A percentile compares a stretch with the other conserved stretches of the same genome.
Evolutionary conservation across 1,140 invertebrate species (phyloP).

Genomic region (Habropoda laboriosa): DNA sequence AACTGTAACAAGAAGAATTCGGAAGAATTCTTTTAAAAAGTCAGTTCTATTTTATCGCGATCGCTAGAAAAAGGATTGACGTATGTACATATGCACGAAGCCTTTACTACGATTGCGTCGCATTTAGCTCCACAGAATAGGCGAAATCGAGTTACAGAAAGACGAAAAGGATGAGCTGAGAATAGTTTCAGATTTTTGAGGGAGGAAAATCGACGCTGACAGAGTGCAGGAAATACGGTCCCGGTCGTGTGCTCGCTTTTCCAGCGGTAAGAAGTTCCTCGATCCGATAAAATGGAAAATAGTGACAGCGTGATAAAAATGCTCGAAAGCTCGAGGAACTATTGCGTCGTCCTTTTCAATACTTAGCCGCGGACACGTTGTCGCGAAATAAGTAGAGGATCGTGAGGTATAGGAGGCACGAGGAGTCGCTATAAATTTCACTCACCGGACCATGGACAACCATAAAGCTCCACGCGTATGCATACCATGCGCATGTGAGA

Average conservation of each 20-base stretch:
- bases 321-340: not conserved
- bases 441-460: slow-evolving; percentile 93
- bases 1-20: no score
- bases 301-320: slow-evolving; percentile 2
- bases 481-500: slow-evolving; percentile 89
- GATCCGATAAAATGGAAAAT: slow-evolving; percentile 8
- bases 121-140: not conserved
- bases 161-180: not conserved
- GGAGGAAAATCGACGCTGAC: not conserved
- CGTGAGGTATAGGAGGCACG: not conserved
- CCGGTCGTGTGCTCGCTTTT: no score
- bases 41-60: no score
- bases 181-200: not conserved
- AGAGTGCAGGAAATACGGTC: not conserved
- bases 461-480: slow-evolving; percentile 92
- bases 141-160: not conserved
- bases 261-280: not conserved
- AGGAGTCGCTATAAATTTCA: slow-evolving; percentile 75
- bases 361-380: slow-evolving; percentile 10
- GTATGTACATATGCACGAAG: no score
- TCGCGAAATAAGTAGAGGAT: slow-evolving; percentile 38
- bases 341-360: slow-evolving; percentile 27
- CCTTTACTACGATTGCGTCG: no score
- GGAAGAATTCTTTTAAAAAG: no score
- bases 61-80: no score